phyloP scores from a whole-genome alignment of 2,888 invertebrate species.

The Synergus itoensis region DNA sequence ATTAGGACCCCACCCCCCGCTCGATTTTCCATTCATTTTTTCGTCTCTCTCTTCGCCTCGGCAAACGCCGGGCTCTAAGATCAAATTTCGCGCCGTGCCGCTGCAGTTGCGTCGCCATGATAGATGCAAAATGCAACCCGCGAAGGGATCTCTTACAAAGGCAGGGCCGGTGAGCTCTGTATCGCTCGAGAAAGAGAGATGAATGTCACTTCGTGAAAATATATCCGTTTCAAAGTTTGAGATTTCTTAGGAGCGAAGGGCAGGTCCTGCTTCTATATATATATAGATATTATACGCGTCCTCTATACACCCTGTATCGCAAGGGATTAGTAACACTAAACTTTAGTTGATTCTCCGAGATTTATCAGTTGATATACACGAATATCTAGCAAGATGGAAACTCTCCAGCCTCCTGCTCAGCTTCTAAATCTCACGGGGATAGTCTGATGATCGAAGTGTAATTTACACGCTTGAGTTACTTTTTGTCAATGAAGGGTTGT shows the following conservation, averaged over 20 bases:
- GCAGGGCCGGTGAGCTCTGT: constrained; percentile 61
- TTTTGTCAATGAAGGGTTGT: not conserved
- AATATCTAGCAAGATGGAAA: constrained; percentile 19
- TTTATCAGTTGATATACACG: constrained; percentile 46
- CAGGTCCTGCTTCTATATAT: constrained; percentile 11
- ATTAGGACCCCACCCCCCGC: constrained; percentile 57
- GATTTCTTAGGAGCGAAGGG: constrained; percentile 48
- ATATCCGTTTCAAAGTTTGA: constrained; percentile 75
- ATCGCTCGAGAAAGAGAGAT: constrained; percentile 60
- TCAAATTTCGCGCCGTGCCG: constrained; percentile 72
- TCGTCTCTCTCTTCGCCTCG: constrained; percentile 51
- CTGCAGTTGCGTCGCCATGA: constrained; percentile 58
- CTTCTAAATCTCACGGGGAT: constrained; percentile 51
- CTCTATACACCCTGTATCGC: constrained; percentile 45
- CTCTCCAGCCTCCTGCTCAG: not conserved
- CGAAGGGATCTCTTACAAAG: constrained; percentile 76
- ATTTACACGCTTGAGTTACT: not conserved
- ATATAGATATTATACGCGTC: not conserved
- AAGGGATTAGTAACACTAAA: constrained; percentile 67
- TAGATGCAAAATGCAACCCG: constrained; percentile 73
- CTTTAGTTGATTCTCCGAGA: constrained; percentile 51
- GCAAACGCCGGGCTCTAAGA: constrained; percentile 59
- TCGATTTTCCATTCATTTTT: constrained; percentile 57
- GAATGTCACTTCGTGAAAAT: constrained; percentile 75
- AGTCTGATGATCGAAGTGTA: constrained; percentile 38